Conservation (phyloP, 2,113 vertebrate genomes). For the Trichechus manatus region DNA sequence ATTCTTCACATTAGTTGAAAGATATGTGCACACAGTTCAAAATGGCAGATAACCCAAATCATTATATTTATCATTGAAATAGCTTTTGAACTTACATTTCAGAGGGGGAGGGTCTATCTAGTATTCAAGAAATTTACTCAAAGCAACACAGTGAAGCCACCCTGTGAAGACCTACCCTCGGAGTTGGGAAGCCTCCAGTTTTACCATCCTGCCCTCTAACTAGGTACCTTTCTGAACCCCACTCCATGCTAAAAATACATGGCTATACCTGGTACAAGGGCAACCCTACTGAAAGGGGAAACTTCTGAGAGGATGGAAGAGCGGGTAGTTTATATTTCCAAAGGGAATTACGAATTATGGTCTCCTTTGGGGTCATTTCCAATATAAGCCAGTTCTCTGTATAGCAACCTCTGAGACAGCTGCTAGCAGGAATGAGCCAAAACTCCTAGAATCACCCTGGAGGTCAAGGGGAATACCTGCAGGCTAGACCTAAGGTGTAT, state of each 20-base stretch:
- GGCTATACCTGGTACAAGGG: neutral
- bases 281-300: neutral
- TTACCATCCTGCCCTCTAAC: neutral
- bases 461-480: neutral
- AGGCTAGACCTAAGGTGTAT: neutral
- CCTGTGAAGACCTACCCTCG: neutral
- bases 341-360: constrained; percentile 8
- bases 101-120: neutral
- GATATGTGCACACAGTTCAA: neutral
- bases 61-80: constrained; percentile 1
- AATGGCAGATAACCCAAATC: constrained; percentile 2
- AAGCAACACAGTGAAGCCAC: neutral
- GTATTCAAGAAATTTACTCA: constrained; percentile 45
- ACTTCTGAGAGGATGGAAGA: neutral
- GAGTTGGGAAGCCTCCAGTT: neutral
- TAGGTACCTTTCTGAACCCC: neutral
- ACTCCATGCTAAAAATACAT: neutral
- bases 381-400: neutral
- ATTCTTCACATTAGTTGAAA: constrained; percentile 36
- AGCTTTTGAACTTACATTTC: neutral
- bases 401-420: neutral
- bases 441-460: neutral
- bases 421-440: neutral
- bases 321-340: neutral
- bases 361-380: constrained; percentile 15